Percentiles rank a stretch among this genome's conserved stretches.
These are phyloP conservation scores for Sesia bembeciformis DNA, from an alignment of 2,888 invertebrate species.

Conservation along the genomic window DNA sequence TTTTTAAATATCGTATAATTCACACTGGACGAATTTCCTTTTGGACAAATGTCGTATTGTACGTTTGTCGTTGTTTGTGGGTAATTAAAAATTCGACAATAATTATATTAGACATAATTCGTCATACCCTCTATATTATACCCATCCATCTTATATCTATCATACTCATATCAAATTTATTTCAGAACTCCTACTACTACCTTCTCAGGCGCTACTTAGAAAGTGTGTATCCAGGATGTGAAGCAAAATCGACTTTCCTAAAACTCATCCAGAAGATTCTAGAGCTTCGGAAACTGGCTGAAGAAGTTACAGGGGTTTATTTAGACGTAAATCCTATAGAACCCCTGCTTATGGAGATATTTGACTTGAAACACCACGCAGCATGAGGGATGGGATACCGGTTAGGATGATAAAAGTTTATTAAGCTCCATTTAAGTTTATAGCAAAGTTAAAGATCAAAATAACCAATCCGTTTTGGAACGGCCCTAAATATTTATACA, in stretches of 20 bases:
- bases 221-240: slow-evolving; percentile 88
- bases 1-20: too few species aligned
- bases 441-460: too few species aligned
- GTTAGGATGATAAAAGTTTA: too few species aligned
- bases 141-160: neutral
- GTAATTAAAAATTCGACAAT: too few species aligned
- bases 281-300: slow-evolving; percentile 90
- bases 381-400: slow-evolving; percentile 18
- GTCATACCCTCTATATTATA: too few species aligned
- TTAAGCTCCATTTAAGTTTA: too few species aligned
- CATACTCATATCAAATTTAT: slow-evolving; percentile 11
- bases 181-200: slow-evolving; percentile 91
- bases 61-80: too few species aligned
- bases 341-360: slow-evolving; percentile 94
- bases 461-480: too few species aligned
- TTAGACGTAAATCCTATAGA: slow-evolving; percentile 96
- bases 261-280: slow-evolving; percentile 93
- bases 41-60: too few species aligned
- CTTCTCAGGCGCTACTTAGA: slow-evolving; percentile 88
- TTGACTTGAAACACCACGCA: slow-evolving; percentile 86
- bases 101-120: too few species aligned
- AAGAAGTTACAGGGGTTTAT: slow-evolving; percentile 93
- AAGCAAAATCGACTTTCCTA: slow-evolving; percentile 90
- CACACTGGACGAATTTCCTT: too few species aligned
- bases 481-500: too few species aligned